phyloP scores from a whole-genome alignment of 2,797 vertebrate genomes.

The Todus mexicanus region DNA sequence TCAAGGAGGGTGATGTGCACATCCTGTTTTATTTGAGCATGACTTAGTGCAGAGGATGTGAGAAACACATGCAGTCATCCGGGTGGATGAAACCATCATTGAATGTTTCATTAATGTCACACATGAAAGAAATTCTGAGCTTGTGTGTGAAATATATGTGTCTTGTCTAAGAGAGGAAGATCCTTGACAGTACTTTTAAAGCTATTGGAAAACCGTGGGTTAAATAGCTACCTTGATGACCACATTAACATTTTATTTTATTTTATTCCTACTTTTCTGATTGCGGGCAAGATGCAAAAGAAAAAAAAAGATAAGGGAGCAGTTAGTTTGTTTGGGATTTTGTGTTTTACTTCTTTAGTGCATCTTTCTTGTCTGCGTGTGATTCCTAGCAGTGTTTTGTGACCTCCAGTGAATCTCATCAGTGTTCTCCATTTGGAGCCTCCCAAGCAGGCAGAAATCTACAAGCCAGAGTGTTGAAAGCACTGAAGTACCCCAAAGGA shows the following conservation, averaged over 20 bases:
- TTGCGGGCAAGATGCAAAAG: not conserved
- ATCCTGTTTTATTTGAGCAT: not conserved
- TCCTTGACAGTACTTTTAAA: not conserved
- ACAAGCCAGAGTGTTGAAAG: not conserved
- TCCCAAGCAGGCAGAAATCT: not conserved
- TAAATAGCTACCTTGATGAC: not conserved
- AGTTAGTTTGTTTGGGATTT: not conserved
- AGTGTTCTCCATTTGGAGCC: not conserved
- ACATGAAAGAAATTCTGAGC: not conserved
- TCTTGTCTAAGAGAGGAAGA: not conserved
- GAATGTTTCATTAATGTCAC: not conserved
- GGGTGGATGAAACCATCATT: not conserved
- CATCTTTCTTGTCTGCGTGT: not conserved
- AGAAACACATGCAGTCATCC: not conserved
- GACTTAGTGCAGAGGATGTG: not conserved
- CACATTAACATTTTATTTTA: not conserved
- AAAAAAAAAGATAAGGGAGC: not conserved
- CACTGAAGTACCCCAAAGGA: not conserved
- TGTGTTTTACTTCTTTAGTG: not conserved
- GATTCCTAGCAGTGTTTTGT: not conserved
- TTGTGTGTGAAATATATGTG: not conserved
- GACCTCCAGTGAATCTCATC: not conserved
- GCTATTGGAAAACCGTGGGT: not conserved
- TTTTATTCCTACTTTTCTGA: not conserved
- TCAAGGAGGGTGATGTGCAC: not conserved